Conservation (phyloP, 2,113 vertebrate species). For the Pseudorasbora parva region DNA sequence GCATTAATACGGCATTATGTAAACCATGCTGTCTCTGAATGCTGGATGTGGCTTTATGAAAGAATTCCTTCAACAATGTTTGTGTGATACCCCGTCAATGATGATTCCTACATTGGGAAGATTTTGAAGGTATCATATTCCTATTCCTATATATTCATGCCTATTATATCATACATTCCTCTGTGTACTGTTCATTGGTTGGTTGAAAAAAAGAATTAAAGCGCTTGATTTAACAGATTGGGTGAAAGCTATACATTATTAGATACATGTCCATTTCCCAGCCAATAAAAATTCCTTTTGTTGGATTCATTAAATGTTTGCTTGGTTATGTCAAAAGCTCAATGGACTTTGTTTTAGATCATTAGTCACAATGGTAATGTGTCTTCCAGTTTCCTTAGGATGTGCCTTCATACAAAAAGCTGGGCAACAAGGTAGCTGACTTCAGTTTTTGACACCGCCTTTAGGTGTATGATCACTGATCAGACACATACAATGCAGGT, state of each 20-base stretch:
- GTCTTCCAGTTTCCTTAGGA: neutral
- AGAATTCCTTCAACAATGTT: neutral
- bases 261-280: neutral
- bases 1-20: neutral
- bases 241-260: neutral
- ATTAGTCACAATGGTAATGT: conserved; percentile 3
- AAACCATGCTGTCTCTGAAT: neutral
- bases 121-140: too few species aligned
- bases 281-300: neutral
- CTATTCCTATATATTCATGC: too few species aligned
- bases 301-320: conserved; percentile 1
- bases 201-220: too few species aligned
- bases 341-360: neutral
- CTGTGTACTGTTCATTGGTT: too few species aligned
- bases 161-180: too few species aligned
- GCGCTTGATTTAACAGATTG: neutral
- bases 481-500: neutral
- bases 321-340: neutral
- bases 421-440: neutral
- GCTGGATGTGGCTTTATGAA: too few species aligned
- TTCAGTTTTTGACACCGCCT: neutral
- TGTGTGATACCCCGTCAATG: neutral
- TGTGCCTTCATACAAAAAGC: neutral
- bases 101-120: too few species aligned
- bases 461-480: neutral